Conservation (phyloP, 2,888 invertebrate species). For the Deilephila porcellus region DNA sequence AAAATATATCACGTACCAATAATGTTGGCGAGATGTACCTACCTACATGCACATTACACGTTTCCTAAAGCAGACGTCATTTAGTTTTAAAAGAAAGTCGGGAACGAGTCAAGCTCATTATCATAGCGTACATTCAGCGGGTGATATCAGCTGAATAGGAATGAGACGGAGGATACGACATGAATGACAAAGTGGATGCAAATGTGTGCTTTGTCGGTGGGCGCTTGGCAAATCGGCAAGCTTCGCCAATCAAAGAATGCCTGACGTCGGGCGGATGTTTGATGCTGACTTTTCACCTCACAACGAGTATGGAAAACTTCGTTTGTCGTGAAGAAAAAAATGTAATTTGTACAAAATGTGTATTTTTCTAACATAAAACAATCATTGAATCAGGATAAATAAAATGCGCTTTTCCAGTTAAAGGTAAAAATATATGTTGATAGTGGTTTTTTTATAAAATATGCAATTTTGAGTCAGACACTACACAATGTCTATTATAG, state of each 20-base stretch:
- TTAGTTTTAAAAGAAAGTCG: slow-evolving; percentile 69
- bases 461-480: no score
- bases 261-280: slow-evolving; percentile 22
- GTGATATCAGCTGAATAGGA: slow-evolving; percentile 70
- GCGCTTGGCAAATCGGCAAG: slow-evolving; percentile 50
- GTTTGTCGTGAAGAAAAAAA: no score
- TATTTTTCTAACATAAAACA: no score
- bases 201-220: slow-evolving; percentile 75
- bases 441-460: no score
- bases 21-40: slow-evolving; percentile 14
- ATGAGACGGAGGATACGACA: slow-evolving; percentile 72
- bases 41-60: slow-evolving; percentile 36
- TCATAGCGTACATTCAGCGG: slow-evolving; percentile 67
- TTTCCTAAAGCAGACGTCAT: slow-evolving; percentile 51
- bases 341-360: no score
- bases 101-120: slow-evolving; percentile 72
- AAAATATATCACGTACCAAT: no score
- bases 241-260: slow-evolving; percentile 58
- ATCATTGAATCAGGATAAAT: no score
- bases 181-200: slow-evolving; percentile 83
- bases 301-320: no score
- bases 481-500: no score
- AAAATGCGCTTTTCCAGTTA: no score
- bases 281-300: slow-evolving; percentile 31
- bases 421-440: no score